Conservation (phyloP, 2,113 vertebrate genomes). For the Himantopus leucocephalus region DNA sequence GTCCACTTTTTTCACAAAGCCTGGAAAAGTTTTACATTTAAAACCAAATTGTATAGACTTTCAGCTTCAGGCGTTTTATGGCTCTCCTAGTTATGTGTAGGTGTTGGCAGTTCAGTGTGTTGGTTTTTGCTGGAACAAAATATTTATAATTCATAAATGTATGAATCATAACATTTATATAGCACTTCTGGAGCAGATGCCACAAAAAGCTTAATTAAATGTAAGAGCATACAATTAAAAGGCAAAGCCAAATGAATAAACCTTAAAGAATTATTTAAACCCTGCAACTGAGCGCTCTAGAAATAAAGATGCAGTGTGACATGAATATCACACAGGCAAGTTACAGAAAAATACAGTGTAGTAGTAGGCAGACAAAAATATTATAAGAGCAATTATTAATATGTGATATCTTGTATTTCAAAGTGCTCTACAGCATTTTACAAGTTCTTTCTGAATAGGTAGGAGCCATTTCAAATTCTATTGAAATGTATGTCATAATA, state of each 20-base stretch:
- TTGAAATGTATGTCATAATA: neutral
- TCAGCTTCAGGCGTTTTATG: neutral
- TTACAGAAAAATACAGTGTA: neutral
- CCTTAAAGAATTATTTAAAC: neutral
- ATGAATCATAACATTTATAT: slow-evolving; percentile 37
- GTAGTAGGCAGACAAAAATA: neutral
- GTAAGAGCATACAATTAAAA: neutral
- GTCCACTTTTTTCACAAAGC: neutral
- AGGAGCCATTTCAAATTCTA: neutral
- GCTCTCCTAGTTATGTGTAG: neutral
- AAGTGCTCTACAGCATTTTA: neutral
- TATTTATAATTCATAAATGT: slow-evolving; percentile 22
- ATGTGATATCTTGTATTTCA: neutral
- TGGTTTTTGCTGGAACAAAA: neutral
- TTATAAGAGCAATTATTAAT: neutral
- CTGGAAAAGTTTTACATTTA: neutral
- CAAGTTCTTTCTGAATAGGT: neutral
- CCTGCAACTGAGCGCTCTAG: neutral
- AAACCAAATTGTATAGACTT: neutral
- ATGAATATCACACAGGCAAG: neutral
- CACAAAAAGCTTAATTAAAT: slow-evolving; percentile 44
- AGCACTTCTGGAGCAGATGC: neutral
- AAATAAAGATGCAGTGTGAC: neutral
- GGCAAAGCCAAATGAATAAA: neutral
- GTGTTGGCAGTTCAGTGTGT: neutral